Evolutionary conservation across 2,797 vertebrate genomes (phyloP).

Genomic region (Psittacula echo): DNA sequence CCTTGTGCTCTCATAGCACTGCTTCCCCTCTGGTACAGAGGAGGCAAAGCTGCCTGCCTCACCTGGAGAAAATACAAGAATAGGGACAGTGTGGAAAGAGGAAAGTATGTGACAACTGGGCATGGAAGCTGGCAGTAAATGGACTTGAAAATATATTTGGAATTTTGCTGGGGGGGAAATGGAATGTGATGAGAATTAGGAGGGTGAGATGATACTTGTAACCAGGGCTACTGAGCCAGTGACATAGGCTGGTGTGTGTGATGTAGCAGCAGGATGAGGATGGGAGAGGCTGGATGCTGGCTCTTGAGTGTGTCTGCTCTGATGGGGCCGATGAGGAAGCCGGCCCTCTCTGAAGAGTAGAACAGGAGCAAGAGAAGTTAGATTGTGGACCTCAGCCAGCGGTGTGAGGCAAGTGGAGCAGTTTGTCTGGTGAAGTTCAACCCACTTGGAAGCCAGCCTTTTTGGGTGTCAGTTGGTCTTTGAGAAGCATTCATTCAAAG

Average conservation of each 20-base stretch:
- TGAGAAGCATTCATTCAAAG: neutral
- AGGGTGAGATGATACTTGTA: neutral
- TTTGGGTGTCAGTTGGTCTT: neutral
- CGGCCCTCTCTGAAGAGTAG: fast-evolving
- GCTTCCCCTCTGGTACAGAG: neutral
- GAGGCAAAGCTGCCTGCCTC: neutral
- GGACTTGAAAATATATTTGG: neutral
- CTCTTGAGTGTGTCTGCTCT: neutral
- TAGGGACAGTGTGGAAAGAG: fast-evolving
- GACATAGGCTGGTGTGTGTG: fast-evolving
- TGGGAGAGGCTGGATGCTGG: neutral
- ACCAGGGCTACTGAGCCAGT: neutral
- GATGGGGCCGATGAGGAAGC: neutral
- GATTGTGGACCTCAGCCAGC: neutral
- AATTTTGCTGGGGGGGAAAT: neutral
- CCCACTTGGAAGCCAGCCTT: neutral
- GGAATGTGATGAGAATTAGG: neutral
- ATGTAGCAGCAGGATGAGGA: neutral
- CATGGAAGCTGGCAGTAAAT: neutral
- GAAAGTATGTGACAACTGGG: neutral
- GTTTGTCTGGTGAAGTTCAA: neutral
- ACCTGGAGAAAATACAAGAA: neutral
- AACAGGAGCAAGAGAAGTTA: fast-evolving
- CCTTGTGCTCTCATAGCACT: fast-evolving
- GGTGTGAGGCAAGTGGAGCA: neutral